Conservation (phyloP, 2,797 vertebrate genomes). For the Threskiornis aethiopicus region DNA sequence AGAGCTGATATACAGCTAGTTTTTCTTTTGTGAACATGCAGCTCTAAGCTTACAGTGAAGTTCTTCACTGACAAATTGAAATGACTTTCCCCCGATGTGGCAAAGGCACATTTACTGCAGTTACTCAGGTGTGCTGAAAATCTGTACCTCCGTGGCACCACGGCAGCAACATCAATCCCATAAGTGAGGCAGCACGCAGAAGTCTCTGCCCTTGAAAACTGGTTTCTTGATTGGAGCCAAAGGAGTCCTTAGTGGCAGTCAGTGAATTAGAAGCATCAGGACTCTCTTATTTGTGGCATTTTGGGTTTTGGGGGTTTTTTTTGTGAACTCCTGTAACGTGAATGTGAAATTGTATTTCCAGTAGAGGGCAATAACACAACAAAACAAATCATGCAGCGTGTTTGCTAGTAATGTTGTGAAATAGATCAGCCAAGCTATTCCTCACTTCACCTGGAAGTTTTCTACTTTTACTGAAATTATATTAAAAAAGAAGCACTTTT, state of each 20-base stretch:
- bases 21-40: not conserved
- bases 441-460: not conserved
- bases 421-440: not conserved
- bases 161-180: rapidly evolving
- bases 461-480: not conserved
- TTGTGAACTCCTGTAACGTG: not conserved
- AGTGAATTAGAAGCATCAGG: not conserved
- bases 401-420: not conserved
- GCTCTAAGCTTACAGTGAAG: not conserved
- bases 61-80: not conserved
- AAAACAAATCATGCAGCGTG: not conserved
- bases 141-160: not conserved
- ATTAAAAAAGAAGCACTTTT: not conserved
- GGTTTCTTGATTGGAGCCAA: not conserved
- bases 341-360: not conserved
- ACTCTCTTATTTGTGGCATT: not conserved
- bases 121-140: not conserved
- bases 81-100: not conserved
- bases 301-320: not conserved
- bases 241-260: not conserved
- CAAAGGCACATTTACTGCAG: not conserved
- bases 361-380: constrained; percentile 36
- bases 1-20: not conserved
- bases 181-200: not conserved
- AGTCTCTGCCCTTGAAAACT: not conserved